These are phyloP conservation scores for Otolemur crassicaudatus DNA, from an alignment of 2,797 vertebrate genomes.

Conservation along the genomic window DNA sequence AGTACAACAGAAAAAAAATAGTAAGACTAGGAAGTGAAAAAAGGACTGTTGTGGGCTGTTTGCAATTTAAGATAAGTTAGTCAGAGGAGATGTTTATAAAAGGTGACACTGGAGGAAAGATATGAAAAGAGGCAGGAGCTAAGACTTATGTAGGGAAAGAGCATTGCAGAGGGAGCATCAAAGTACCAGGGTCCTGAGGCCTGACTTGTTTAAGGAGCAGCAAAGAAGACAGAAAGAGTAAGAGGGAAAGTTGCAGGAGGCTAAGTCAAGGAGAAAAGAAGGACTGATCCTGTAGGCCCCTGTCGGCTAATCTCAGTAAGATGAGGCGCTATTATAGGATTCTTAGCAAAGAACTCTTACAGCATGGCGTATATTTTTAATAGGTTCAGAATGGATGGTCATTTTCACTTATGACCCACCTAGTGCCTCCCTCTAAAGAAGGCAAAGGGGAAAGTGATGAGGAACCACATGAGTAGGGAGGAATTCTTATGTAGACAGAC, in stretches of 20 bases:
- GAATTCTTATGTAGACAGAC: not conserved
- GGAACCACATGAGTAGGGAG: not conserved
- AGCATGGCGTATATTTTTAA: not conserved
- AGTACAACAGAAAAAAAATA: not conserved
- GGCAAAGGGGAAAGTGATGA: not conserved
- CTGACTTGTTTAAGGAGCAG: not conserved
- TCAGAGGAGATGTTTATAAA: not conserved
- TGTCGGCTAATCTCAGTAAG: not conserved
- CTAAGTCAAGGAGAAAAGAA: not conserved
- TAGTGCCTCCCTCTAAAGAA: not conserved
- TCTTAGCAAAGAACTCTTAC: not conserved
- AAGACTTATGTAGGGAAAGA: not conserved
- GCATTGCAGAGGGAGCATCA: not conserved
- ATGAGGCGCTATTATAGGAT: not conserved
- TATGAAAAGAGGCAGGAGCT: not conserved
- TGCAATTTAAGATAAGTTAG: not conserved
- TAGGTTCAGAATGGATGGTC: not conserved
- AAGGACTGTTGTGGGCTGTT: not conserved
- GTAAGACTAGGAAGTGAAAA: not conserved
- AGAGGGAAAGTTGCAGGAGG: not conserved
- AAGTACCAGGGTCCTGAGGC: not conserved
- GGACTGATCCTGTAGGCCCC: not conserved
- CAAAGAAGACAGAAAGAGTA: not conserved
- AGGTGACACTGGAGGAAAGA: not conserved
- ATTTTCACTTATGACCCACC: not conserved